Conservation (phyloP, 2,888 invertebrate species). For the Euplexia lucipara region DNA sequence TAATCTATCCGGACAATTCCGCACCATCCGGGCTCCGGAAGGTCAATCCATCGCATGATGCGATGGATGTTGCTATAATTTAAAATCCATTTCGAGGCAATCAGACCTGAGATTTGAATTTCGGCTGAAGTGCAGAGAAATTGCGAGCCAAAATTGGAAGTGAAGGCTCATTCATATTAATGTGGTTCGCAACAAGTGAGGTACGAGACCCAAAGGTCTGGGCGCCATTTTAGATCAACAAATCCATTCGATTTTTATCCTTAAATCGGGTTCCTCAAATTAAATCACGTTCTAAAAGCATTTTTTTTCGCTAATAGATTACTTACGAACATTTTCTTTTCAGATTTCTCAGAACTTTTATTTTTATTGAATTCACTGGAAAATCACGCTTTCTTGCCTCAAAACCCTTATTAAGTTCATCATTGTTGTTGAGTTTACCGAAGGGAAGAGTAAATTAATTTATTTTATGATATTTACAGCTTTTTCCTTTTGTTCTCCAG, state of each 20-base stretch:
- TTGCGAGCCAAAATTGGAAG: slow-evolving; percentile 57
- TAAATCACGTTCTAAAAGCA: slow-evolving; percentile 13
- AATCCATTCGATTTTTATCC: slow-evolving; percentile 17
- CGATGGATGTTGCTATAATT: slow-evolving; percentile 77
- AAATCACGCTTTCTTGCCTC: slow-evolving; percentile 10
- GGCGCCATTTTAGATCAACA: slow-evolving; percentile 26
- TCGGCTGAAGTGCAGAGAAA: slow-evolving; percentile 62
- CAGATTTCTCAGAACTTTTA: background rate
- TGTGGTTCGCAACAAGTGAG: slow-evolving; percentile 67
- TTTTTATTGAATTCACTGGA: slow-evolving; percentile 6
- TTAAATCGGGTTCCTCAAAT: slow-evolving; percentile 27
- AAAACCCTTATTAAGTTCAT: slow-evolving; percentile 25
- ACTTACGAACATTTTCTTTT: slow-evolving; percentile 5
- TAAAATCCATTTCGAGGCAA: slow-evolving; percentile 83
- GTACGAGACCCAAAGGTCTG: slow-evolving; percentile 11
- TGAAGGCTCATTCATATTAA: slow-evolving; percentile 72
- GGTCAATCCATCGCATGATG: slow-evolving; percentile 75
- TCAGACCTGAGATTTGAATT: slow-evolving; percentile 73
- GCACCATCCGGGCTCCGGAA: slow-evolving; percentile 57
- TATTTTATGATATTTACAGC: slow-evolving; percentile 31
- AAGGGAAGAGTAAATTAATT: slow-evolving; percentile 23
- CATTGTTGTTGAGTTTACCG: slow-evolving; percentile 20
- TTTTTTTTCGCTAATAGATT: slow-evolving; percentile 1
- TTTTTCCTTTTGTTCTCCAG: slow-evolving; percentile 13
- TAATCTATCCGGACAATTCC: slow-evolving; percentile 41